Evolutionary conservation across 1,140 invertebrate genomes (phyloP).

Genomic region (Bacillus rossius): DNA sequence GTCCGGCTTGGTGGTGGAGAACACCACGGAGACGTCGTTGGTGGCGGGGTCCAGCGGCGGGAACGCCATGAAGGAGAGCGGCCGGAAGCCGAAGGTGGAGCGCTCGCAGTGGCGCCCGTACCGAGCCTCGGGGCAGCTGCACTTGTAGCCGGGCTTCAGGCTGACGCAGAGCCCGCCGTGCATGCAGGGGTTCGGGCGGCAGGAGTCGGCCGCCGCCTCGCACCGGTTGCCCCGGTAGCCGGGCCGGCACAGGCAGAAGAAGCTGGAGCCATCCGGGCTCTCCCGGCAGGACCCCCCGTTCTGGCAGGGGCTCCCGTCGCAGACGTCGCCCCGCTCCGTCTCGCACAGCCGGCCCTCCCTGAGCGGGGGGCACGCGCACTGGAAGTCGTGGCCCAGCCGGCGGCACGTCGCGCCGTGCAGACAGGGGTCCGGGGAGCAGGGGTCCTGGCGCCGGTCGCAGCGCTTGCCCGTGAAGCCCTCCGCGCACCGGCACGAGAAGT

Average conservation of each 20-base stretch:
- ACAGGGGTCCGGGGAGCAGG: constrained; percentile 88
- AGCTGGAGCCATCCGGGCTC: constrained; percentile 75
- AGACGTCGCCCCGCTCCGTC: constrained; percentile 72
- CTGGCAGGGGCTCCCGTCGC: constrained; percentile 75
- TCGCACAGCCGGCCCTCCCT: constrained; percentile 82
- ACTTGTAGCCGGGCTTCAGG: constrained; percentile 77
- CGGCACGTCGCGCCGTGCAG: constrained; percentile 73
- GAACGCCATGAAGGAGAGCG: constrained; percentile 86
- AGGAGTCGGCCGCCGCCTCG: constrained; percentile 79
- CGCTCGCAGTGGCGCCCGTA: constrained; percentile 88
- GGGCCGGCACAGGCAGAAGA: constrained; percentile 85
- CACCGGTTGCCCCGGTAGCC: constrained; percentile 86
- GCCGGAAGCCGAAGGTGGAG: constrained; percentile 82
- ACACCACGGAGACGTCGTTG: constrained; percentile 86
- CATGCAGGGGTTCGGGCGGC: constrained; percentile 83
- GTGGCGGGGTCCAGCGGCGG: constrained; percentile 75
- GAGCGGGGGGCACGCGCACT: constrained; percentile 69
- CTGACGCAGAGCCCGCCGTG: constrained; percentile 79
- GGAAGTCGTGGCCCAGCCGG: constrained; percentile 73
- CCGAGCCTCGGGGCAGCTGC: constrained; percentile 72
- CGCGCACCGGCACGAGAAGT: constrained; percentile 72
- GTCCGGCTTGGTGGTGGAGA: constrained; percentile 84
- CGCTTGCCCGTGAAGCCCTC: constrained; percentile 69
- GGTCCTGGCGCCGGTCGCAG: constrained; percentile 82
- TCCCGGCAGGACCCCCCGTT: constrained; percentile 88